Base-by-base conservation (phyloP, 2,113 vertebrate species). In the Telmatochromis brachygnathus region DNA sequence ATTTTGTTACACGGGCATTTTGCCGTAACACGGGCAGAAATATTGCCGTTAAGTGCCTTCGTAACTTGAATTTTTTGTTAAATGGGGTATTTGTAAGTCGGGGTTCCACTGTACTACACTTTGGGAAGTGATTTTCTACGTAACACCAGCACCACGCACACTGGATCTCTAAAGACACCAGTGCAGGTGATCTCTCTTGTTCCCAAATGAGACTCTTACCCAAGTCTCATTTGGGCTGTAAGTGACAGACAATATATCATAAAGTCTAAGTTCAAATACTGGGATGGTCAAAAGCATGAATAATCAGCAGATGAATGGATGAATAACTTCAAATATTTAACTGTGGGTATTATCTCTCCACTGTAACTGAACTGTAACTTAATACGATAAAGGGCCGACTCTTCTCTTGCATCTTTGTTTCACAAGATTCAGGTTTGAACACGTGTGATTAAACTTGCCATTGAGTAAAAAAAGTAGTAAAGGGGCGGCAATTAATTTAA, bases 91-190 rank as follows among this genome's bases (percentile, higher is more conserved):
- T 53, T 3, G 5, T 54, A 54, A 54, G 51, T 53, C n/a, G 5
- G 51, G 19, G 0, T 53, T 53, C 51, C 47, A 19, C 47, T 49
- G 47, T 49, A 35, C 30, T 35, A 35, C 60, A 12, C 17, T 0
- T 37, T 39, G 19, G 33, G 33, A 21, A 68, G 35, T 68, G 62
- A 68, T 6, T 65, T 65, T 23, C 5, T 39, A 8, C 19, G 3
- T 68, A 35, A 62, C 9, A 35, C 60, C 33, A 70, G 15, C 56
- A 60, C 28, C 56, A 60, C 3, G 2, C 30, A 23, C n/a, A 23
- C 37, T 23, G n/a, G n/a, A 70, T 70, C 37, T 70, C 35, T 42
- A 42, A 70, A 42, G 65, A 42, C 7, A 42, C 37, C 68, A 73
- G 39, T 8, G 13, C 13, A 45, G 37, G 37, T 42, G 21, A 23